Conservation (phyloP, 1,140 invertebrate genomes). For the Apis florea region DNA sequence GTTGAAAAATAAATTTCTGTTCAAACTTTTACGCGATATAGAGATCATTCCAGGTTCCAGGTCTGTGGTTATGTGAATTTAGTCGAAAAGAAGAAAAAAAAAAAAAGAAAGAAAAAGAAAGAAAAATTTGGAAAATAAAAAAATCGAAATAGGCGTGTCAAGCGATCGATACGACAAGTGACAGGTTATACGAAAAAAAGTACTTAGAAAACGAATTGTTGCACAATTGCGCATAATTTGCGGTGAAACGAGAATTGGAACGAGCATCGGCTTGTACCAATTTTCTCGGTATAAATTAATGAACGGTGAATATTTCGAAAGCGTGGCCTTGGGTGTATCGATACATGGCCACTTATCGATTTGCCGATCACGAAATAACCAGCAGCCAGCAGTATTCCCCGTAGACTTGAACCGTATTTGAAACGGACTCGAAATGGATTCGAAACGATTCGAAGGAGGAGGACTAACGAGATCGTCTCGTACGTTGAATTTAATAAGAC, state of each 20-base stretch:
- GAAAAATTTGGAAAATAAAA: too few relatives aligned
- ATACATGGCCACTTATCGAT: slow-evolving; percentile 14
- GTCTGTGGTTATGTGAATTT: too few relatives aligned
- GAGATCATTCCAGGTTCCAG: too few relatives aligned
- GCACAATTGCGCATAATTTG: background rate
- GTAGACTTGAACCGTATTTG: slow-evolving; percentile 14
- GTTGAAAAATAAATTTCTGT: too few relatives aligned
- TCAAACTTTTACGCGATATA: too few relatives aligned
- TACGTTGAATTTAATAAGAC: too few relatives aligned
- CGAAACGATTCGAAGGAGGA: background rate
- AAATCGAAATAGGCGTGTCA: too few relatives aligned
- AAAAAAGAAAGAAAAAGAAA: too few relatives aligned
- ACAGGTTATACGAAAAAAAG: too few relatives aligned
- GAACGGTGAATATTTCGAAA: slow-evolving; percentile 1
- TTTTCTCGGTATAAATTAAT: slow-evolving; percentile 1
- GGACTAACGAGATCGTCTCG: too few relatives aligned
- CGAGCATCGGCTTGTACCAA: background rate
- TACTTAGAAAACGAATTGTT: background rate
- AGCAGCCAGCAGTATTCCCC: background rate
- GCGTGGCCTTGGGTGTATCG: background rate
- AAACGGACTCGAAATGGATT: background rate
- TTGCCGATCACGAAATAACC: slow-evolving; percentile 21
- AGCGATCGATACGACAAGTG: too few relatives aligned
- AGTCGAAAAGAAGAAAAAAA: too few relatives aligned
- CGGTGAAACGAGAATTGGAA: background rate